Evolutionary conservation across 2,113 vertebrate genomes (phyloP), one percentile per base, ranked within the genome.

Genomic region (Cervus canadensis): DNA sequence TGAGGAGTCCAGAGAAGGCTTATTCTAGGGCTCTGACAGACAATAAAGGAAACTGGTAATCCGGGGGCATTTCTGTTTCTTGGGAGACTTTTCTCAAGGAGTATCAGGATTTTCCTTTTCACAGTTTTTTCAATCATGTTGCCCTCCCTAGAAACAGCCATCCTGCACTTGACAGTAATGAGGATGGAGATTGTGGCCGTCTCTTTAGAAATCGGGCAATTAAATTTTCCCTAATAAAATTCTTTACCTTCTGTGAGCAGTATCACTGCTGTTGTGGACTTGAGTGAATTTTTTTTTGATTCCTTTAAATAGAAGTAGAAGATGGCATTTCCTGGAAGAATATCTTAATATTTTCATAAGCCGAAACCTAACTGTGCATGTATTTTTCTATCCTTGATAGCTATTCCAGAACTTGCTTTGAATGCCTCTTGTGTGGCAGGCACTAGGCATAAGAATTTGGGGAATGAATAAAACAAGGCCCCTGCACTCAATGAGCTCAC

Each of bases 31-130:
- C 88, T 82, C 93, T 89, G 59, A 95, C 89, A 97, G 95, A 50
- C 87, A 91, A 54, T 45, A 97, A 96, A 90, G 89, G 16, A 59
- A 93, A 45, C 71, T 87, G 86, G 67, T 25, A 56, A 23, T 59
- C 33, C 62, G 79, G 45, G 64, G 52, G 11, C 86, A 14, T 84
- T 59, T 1, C 16, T 33, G 21, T 94, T 97, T 97, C 95, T 98
- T 96, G 92, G 96, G 93, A 96, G 95, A 97, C 4, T 97, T 97
- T 97, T 93, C 97, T 7, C 45, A 79, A 45, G 60, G 95, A 95
- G 94, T 90, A 81, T 1, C 92, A 92, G 54, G 2, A 0, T 93
- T 62, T 95, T 84, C 76, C 89, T 94, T 93, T 88, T 59, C 83
- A 50, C 92, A 79, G 83, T 87, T 96, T 74, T 64, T 82, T 60